phyloP scores from a whole-genome alignment of 1,140 invertebrate genomes.

The Riptortus pedestris region DNA sequence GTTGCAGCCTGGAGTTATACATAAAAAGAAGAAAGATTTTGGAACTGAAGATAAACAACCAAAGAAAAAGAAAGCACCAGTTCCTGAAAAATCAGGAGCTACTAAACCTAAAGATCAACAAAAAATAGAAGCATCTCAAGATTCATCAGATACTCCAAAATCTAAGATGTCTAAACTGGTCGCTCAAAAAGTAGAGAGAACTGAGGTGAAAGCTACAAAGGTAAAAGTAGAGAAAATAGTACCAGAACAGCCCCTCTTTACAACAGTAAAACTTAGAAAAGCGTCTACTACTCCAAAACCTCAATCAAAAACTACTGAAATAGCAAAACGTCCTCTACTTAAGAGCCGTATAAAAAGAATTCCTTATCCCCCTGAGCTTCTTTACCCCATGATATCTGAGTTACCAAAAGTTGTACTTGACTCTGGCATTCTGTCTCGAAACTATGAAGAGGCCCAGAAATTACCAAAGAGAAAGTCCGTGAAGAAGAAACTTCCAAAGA shows the following conservation, averaged over 20 bases:
- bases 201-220: conserved; percentile 40
- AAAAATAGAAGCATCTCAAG: conserved; percentile 50
- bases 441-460: conserved; percentile 54
- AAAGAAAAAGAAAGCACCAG: conserved; percentile 30
- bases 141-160: conserved; percentile 39
- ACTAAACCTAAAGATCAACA: conserved; percentile 40
- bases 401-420: conserved; percentile 38
- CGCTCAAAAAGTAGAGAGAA: no score
- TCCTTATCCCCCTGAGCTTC: conserved; percentile 38
- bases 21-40: no score
- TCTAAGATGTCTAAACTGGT: no score
- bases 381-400: conserved; percentile 30
- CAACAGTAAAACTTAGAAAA: conserved; percentile 53
- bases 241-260: conserved; percentile 45
- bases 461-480: conserved; percentile 47
- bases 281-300: conserved; percentile 39
- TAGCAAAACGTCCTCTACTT: conserved; percentile 51
- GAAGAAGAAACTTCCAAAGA: conserved; percentile 39
- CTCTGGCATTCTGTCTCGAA: conserved; percentile 54
- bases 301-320: conserved; percentile 38
- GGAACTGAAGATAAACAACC: conserved; percentile 2
- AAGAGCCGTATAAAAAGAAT: conserved; percentile 50
- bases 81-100: no score
- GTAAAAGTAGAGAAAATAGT: conserved; percentile 37
- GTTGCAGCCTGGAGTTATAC: no score